These are phyloP conservation scores for Habrosyne pyritoides DNA, from an alignment of 2,888 invertebrate species.

Conservation along the genomic window DNA sequence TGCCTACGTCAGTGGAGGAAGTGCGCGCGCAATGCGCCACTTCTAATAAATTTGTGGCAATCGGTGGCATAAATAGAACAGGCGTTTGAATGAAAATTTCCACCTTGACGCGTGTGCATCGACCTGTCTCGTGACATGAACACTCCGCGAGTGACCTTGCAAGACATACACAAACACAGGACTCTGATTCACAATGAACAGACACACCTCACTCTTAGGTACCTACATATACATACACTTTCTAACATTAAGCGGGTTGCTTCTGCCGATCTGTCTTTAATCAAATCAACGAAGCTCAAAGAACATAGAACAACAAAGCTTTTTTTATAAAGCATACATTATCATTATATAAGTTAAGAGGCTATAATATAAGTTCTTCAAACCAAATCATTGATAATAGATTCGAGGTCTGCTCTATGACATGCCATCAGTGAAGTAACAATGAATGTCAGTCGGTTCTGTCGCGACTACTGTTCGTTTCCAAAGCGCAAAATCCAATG, in stretches of 20 bases:
- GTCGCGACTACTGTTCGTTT: slow-evolving; percentile 72
- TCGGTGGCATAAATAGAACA: slow-evolving; percentile 75
- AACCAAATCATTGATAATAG: slow-evolving; percentile 28
- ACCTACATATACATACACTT: slow-evolving; percentile 39
- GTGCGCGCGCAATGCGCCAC: slow-evolving; percentile 69
- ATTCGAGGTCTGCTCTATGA: slow-evolving; percentile 44
- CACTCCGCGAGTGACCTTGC: slow-evolving; percentile 76
- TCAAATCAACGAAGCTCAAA: neutral
- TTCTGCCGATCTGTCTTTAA: neutral
- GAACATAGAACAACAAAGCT: neutral
- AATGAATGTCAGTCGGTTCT: slow-evolving; percentile 60
- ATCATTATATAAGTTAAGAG: neutral
- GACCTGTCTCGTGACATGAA: slow-evolving; percentile 69
- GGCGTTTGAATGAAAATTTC: slow-evolving; percentile 77
- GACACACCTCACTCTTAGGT: slow-evolving; percentile 55
- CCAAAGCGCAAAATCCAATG: slow-evolving; percentile 81
- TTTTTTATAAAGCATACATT: neutral
- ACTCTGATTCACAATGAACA: slow-evolving; percentile 54
- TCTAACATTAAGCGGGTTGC: slow-evolving; percentile 28
- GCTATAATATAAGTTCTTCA: slow-evolving; percentile 17
- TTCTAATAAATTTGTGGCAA: slow-evolving; percentile 63
- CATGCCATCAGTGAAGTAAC: slow-evolving; percentile 62
- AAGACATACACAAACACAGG: slow-evolving; percentile 64
- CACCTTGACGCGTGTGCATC: slow-evolving; percentile 78
- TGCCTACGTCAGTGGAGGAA: slow-evolving; percentile 52